Evolutionary conservation across 2,113 vertebrate genomes (phyloP).

Genomic region (Anolis sagrei): DNA sequence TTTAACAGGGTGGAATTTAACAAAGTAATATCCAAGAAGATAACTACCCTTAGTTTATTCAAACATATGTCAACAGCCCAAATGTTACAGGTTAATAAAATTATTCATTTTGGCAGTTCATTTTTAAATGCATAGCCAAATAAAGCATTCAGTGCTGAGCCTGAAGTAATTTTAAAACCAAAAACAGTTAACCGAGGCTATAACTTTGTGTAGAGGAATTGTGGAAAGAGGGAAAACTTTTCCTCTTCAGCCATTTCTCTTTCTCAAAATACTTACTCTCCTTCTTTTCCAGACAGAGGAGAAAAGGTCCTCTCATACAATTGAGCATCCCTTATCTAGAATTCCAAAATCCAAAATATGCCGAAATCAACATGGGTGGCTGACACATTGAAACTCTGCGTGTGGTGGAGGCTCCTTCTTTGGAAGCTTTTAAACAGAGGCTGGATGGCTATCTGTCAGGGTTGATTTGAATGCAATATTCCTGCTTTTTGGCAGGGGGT

Average conservation of each 20-base stretch:
- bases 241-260: not conserved
- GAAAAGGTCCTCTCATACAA: no score
- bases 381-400: no score
- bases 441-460: no score
- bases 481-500: no score
- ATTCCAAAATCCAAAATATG: no score
- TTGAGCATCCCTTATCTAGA: no score
- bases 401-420: no score
- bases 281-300: not conserved
- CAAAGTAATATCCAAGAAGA: constrained; percentile 3
- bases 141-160: not conserved
- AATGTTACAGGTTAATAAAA: not conserved
- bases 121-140: not conserved
- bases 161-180: not conserved
- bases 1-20: constrained; percentile 32
- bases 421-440: no score
- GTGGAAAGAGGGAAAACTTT: not conserved
- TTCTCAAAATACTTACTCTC: no score
- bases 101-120: not conserved
- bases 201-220: not conserved
- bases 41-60: not conserved
- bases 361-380: no score
- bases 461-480: no score
- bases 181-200: not conserved
- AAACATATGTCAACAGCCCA: constrained; percentile 14